Evolutionary conservation across 2,888 invertebrate genomes (phyloP), one percentile per base, ranked within the genome.

Genomic region (Cyaniris semiargus): DNA sequence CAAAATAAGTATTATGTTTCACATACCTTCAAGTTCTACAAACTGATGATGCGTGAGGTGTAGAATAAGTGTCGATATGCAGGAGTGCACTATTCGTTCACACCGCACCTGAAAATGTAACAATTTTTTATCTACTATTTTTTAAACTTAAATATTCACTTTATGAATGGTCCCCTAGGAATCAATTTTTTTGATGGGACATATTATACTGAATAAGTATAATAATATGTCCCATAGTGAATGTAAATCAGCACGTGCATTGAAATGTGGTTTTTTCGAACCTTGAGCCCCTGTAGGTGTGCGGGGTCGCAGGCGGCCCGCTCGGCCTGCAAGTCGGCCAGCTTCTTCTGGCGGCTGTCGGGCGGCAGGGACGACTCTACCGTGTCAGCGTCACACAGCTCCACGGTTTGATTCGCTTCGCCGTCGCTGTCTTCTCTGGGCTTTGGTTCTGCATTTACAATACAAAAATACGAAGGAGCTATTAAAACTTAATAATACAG

Each of bases 11-110:
- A 38, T 44, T 44, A 34, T 34, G 44, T 44, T 44, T 44, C 44
- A 78, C 77, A 23, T 89, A 97, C 97, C 97, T 96, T 97, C 97
- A 85, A 98, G 96, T 90, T 97, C 97, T 85, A 96, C 97, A 89
- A 97, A 98, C 86, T 97, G 96, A 86, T 97, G 96, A 81, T 97
- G 95, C 18, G 97, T 97, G 80, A 98, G 94, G 88, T 97, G 97
- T 77, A 97, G 94, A 78, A 98, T 90, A 79, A 98, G 94, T 77
- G 97, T 97, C 56, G 97, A 97, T 83, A 97, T 97, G 88, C 97
- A 98, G 83, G 97, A 96, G 82, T 97, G 95, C 18, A 98, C 96
- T 78, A 98, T 94, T 81, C 95, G 95, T 94, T 97, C 96, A 86
- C 96, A 97, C 81, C 96, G 95, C 75, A 95, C 89, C 91, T 90